Base-by-base conservation (phyloP, 2,888 invertebrate genomes). In the Philhelius pedissequus region DNA sequence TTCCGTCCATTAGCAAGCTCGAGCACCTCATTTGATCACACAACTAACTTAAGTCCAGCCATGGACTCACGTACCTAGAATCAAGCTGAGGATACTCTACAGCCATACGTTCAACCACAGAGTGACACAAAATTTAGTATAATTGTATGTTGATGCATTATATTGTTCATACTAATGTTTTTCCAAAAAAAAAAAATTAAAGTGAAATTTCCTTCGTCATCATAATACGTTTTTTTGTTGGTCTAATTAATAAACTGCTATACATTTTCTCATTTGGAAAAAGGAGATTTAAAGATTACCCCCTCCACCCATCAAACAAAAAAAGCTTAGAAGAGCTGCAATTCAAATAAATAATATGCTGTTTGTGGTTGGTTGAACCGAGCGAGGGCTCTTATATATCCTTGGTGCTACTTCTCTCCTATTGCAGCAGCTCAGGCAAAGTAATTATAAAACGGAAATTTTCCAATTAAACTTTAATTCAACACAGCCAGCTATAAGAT, bases 391-490 rank as follows among this genome's bases (percentile, higher is more conserved):
- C 18, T 15, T 38, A 13, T 38, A 13, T n/a, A 11, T 30, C 4
- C 15, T 20, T 27, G 20, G n/a, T 22, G 45, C 4, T 45, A 45
- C 20, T 20, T 45, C 15, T 32, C 56, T 38, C 27, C 20, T 58
- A 20, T 52, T 22, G 50, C 35, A 64, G 56, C 62, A 69, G 70
- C 60, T 32, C 48, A 30, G 32, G 6, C 71, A 86, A 86, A 86
- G 71, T 69, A 82, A 79, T 79, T 80, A 81, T 83, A 84, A 84
- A 79, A 78, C 86, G 84, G 87, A 89, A 87, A 88, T 88, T 89
- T 87, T 86, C 88, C 88, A 89, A 89, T 89, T 89, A 89, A 89
- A 89, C 88, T 89, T 89, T 87, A 88, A 89, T 89, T 89, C 88
- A 89, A 89, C 88, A 88, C 88, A 87, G 45, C 66, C 22, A 32